These are phyloP conservation scores for Ichneumoninae sp. DNA, from an alignment of 2,888 invertebrate species.

Conservation along the genomic window DNA sequence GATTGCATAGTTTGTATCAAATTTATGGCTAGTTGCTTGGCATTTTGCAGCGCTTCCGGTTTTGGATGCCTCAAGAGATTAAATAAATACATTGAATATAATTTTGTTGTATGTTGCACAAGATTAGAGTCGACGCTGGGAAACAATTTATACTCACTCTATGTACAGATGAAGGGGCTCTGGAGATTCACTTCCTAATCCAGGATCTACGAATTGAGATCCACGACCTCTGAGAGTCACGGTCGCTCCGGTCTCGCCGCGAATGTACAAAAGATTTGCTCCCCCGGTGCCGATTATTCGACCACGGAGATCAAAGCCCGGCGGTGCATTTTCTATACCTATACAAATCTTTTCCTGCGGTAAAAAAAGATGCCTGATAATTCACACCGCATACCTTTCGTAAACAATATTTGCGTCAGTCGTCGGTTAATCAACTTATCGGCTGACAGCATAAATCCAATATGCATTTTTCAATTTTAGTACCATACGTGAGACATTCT, in stretches of 20 bases:
- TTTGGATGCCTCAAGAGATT: conserved; percentile 87
- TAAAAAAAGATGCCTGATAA: neutral
- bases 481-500: no score
- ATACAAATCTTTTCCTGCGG: conserved; percentile 90
- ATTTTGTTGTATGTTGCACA: neutral
- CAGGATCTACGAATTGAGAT: conserved; percentile 87
- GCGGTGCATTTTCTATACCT: conserved; percentile 91
- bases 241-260: conserved; percentile 91
- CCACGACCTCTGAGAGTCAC: conserved; percentile 90
- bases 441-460: no score
- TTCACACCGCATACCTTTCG: neutral
- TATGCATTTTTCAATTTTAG: no score
- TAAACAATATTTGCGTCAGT: neutral
- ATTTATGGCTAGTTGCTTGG: conserved; percentile 90
- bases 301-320: conserved; percentile 90
- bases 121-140: neutral
- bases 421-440: neutral
- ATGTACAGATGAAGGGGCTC: conserved; percentile 92
- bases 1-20: conserved; percentile 91
- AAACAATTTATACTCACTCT: conserved; percentile 85
- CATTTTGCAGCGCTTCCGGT: conserved; percentile 89
- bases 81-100: conserved; percentile 24
- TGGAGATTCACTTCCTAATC: conserved; percentile 87
- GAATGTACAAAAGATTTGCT: conserved; percentile 91
- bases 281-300: conserved; percentile 90